Conservation (phyloP, 2,888 invertebrate species). For the Copidosoma aretas region DNA sequence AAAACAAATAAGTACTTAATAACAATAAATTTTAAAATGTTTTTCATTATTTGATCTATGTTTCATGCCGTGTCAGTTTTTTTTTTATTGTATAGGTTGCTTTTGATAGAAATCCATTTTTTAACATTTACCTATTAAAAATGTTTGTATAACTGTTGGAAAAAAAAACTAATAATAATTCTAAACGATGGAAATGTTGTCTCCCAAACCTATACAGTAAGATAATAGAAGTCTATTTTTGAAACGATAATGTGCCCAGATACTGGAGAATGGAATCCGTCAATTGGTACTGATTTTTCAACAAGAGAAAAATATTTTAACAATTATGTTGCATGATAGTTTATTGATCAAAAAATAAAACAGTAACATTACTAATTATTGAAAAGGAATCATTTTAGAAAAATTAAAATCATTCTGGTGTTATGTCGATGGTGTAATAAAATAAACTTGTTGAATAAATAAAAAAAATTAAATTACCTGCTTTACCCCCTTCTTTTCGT, state of each 20-base stretch:
- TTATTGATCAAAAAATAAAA: constrained; percentile 1
- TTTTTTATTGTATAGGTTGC: constrained; percentile 19
- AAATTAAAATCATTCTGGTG: constrained; percentile 15
- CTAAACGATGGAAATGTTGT: constrained; percentile 4
- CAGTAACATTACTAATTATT: not conserved
- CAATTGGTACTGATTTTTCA: too few species aligned
- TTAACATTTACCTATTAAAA: constrained; percentile 11
- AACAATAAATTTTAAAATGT: not conserved
- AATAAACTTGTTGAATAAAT: constrained; percentile 29
- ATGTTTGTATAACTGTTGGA: constrained; percentile 1
- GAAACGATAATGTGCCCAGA: constrained; percentile 19
- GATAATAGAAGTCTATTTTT: constrained; percentile 29
- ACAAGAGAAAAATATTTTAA: constrained; percentile 13
- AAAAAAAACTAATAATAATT: constrained; percentile 12
- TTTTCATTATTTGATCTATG: constrained; percentile 12
- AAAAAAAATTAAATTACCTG: constrained; percentile 7
- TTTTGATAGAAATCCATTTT: constrained; percentile 28
- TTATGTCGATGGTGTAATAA: constrained; percentile 18
- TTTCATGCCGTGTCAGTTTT: constrained; percentile 7
- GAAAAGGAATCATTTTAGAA: constrained; percentile 12
- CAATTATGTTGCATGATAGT: constrained; percentile 25
- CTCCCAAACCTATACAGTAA: constrained; percentile 28
- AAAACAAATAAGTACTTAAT: constrained; percentile 34
- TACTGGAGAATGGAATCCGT: constrained; percentile 4
- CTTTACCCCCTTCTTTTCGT: not conserved